These are phyloP conservation scores for Petrolisthes manimaculis DNA, from an alignment of 2,888 invertebrate genomes.

Conservation along the genomic window DNA sequence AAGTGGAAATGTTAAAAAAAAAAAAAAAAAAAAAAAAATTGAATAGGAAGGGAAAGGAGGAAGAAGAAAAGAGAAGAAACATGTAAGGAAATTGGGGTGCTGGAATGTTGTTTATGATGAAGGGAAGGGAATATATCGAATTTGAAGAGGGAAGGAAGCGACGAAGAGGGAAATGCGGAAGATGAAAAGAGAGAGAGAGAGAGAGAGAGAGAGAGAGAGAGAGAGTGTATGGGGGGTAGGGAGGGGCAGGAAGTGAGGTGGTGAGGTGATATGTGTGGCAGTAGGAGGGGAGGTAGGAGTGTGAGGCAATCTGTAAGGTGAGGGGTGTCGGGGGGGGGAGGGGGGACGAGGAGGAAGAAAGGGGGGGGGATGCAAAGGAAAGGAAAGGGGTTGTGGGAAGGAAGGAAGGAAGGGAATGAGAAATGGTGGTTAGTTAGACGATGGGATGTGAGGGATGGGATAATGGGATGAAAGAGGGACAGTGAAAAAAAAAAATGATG, in stretches of 20 bases:
- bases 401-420: not conserved
- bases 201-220: conserved; percentile 27
- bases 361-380: not conserved
- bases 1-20: not conserved
- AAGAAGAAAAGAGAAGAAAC: not conserved
- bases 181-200: conserved; percentile 27
- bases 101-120: not conserved
- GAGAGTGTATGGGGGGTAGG: not conserved
- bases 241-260: not conserved
- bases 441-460: not conserved
- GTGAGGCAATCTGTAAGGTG: not conserved
- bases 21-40: not conserved
- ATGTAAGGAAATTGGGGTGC: not conserved
- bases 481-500: not conserved
- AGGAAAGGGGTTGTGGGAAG: not conserved
- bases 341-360: not conserved
- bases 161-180: not conserved
- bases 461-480: not conserved
- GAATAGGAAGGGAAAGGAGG: not conserved
- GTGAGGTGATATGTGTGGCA: not conserved
- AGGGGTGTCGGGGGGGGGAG: not conserved
- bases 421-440: not conserved
- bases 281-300: not conserved
- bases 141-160: not conserved
- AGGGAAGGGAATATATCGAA: not conserved